Evolutionary conservation across 2,888 invertebrate genomes (phyloP).

Genomic region (Lottia gigantea): DNA sequence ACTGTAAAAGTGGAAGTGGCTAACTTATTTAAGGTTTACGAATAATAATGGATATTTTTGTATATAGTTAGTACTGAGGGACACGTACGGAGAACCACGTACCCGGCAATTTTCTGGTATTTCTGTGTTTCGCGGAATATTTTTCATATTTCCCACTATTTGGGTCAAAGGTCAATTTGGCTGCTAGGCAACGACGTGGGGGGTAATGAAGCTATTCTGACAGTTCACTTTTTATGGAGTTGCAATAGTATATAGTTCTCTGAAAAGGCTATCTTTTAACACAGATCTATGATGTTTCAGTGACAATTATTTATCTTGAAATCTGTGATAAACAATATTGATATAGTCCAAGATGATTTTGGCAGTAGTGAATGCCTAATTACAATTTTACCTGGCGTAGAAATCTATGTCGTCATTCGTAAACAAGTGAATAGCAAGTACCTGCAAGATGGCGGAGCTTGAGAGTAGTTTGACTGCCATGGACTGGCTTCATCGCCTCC

Average conservation of each 20-base stretch:
- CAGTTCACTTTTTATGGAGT: slow-evolving; percentile 25
- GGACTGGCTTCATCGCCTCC: slow-evolving; percentile 71
- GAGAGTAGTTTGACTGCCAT: slow-evolving; percentile 71
- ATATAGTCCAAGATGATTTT: no score
- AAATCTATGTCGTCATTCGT: slow-evolving; percentile 30
- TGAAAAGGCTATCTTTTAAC: background rate
- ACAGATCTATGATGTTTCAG: background rate
- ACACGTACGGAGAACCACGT: no score
- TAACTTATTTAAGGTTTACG: no score
- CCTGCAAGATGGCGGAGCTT: slow-evolving; percentile 66
- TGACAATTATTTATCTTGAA: background rate
- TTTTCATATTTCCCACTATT: slow-evolving; percentile 33
- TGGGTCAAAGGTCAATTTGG: slow-evolving; percentile 51
- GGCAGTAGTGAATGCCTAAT: background rate
- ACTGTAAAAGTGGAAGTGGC: no score
- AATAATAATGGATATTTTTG: no score
- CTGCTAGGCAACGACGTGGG: slow-evolving; percentile 57
- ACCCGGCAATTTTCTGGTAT: no score
- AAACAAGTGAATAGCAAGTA: slow-evolving; percentile 16
- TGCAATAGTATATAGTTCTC: no score
- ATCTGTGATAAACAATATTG: no score
- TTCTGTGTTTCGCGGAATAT: no score
- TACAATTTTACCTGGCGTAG: slow-evolving; percentile 13
- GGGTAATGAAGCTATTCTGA: slow-evolving; percentile 43
- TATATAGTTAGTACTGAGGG: no score